phyloP scores from a whole-genome alignment of 2,797 vertebrate species.

The Melanotaenia boesemani region DNA sequence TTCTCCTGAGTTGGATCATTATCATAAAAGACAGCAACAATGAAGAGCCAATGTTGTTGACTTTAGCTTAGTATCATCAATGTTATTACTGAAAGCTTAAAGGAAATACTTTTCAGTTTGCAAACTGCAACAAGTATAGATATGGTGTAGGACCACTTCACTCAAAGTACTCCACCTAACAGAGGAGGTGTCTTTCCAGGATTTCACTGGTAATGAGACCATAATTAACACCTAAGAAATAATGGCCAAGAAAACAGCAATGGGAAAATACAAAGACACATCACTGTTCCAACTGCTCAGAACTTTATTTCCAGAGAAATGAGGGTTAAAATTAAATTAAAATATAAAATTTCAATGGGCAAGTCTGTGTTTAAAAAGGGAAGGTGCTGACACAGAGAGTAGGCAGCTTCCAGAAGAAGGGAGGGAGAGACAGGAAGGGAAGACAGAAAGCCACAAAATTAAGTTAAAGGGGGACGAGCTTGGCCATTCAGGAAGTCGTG shows the following conservation, averaged over 20 bases:
- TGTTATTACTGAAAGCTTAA: background rate
- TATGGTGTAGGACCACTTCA: too few relatives aligned
- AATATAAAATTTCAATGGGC: slow-evolving; percentile 84
- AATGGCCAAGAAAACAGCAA: background rate
- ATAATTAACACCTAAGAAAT: too few relatives aligned
- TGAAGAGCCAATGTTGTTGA: background rate
- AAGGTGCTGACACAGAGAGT: slow-evolving; percentile 40
- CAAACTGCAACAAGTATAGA: too few relatives aligned
- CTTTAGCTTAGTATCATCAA: background rate
- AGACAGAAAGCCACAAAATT: slow-evolving; percentile 65
- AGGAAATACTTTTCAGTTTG: too few relatives aligned
- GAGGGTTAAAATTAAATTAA: slow-evolving; percentile 86
- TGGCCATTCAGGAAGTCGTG: slow-evolving; percentile 61
- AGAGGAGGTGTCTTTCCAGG: too few relatives aligned
- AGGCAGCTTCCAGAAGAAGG: slow-evolving; percentile 41
- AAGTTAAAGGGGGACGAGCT: slow-evolving; percentile 56
- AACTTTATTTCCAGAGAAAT: slow-evolving; percentile 90
- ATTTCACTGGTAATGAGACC: too few relatives aligned
- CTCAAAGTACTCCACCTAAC: too few relatives aligned
- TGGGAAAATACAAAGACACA: background rate
- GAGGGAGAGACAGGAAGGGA: slow-evolving; percentile 30
- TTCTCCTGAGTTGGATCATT: background rate
- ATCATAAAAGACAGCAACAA: background rate
- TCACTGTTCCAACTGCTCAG: slow-evolving; percentile 83
- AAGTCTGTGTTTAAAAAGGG: slow-evolving; percentile 65